phyloP scores from a whole-genome alignment of 2,797 vertebrate species.

The Cercopithecus diana region DNA sequence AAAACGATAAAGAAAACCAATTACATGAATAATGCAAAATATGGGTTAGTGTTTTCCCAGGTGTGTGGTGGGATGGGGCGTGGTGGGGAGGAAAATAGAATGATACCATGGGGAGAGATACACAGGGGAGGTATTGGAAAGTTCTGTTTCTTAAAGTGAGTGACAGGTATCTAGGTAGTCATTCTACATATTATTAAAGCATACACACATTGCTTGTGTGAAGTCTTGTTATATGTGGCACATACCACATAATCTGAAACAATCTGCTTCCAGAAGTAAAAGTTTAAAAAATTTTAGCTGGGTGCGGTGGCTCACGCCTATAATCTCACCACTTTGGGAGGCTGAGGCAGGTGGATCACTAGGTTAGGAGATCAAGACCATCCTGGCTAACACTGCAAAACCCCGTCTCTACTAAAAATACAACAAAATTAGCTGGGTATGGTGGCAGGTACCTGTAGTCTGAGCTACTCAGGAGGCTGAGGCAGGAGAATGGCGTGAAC shows the following conservation, averaged over 20 bases:
- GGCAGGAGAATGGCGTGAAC: no score
- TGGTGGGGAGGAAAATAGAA: no score
- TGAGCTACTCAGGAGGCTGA: no score
- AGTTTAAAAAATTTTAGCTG: background rate
- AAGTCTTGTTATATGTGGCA: background rate
- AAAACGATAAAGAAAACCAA: background rate
- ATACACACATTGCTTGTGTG: background rate
- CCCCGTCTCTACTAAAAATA: no score
- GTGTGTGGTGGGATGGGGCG: background rate
- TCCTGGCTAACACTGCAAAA: no score
- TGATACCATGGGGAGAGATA: background rate
- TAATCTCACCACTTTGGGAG: no score
- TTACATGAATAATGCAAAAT: background rate
- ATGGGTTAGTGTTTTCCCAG: background rate
- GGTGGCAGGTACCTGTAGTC: no score
- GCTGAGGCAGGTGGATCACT: no score
- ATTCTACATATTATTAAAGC: background rate
- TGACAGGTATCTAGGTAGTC: accelerated
- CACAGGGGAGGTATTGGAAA: accelerated
- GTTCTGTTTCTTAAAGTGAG: background rate
- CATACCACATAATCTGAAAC: background rate
- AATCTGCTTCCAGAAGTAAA: background rate
- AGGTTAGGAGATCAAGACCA: no score
- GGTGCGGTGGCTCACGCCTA: no score
- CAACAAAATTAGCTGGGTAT: no score